A percentile compares a stretch with the other conserved stretches of the same genome.
phyloP scores from a whole-genome alignment of 2,113 vertebrate genomes.

The Petrocephalus microphthalmus region DNA sequence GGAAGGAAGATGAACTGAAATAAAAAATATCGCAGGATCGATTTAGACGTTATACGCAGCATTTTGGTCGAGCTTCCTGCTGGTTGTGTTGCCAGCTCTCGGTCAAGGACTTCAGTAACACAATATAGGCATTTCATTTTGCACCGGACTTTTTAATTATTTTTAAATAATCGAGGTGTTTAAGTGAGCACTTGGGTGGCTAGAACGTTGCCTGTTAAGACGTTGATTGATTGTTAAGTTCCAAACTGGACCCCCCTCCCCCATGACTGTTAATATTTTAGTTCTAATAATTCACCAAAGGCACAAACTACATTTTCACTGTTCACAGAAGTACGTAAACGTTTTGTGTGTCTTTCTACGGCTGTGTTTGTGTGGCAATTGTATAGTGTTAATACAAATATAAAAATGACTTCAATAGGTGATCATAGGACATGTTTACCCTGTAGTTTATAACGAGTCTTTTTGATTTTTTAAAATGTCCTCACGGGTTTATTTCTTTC shows the following conservation, averaged over 20 bases:
- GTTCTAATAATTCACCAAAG: conserved; percentile 56
- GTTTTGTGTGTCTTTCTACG: conserved; percentile 95
- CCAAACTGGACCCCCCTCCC: not conserved
- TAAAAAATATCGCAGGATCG: not conserved
- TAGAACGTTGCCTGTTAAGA: not conserved
- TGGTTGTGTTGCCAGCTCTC: conserved; percentile 9
- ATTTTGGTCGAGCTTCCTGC: not conserved
- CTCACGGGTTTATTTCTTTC: conserved; percentile 73
- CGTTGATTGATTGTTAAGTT: not conserved
- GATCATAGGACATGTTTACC: conserved; percentile 82
- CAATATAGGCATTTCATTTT: not conserved
- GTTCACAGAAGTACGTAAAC: conserved; percentile 78
- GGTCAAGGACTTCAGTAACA: conserved; percentile 7
- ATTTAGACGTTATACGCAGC: not conserved
- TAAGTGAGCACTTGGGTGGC: conserved; percentile 2
- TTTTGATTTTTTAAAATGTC: conserved; percentile 80
- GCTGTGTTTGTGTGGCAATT: conserved; percentile 94
- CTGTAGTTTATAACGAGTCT: conserved; percentile 84
- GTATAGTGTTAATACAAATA: conserved; percentile 92
- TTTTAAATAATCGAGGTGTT: not conserved
- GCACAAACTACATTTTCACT: conserved; percentile 93
- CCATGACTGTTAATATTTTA: conserved; percentile 2
- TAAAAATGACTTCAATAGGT: conserved; percentile 86
- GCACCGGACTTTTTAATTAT: not conserved
- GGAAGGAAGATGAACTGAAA: not conserved